phyloP scores from a whole-genome alignment of 2,113 vertebrate species.

The zebrafish (Danio rerio) region DNA sequence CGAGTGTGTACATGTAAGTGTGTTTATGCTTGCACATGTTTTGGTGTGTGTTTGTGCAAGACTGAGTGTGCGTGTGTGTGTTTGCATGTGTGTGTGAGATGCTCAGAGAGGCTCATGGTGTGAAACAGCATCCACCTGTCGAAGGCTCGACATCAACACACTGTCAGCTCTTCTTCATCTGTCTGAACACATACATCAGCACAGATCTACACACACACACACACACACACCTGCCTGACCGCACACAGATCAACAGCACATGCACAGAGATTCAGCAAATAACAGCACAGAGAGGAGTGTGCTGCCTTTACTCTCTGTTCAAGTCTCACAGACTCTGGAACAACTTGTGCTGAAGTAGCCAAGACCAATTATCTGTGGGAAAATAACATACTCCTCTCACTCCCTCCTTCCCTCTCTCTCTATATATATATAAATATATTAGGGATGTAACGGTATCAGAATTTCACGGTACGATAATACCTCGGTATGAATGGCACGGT shows the following conservation, averaged over 20 bases:
- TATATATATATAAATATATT: too few species aligned
- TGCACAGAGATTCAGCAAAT: background rate
- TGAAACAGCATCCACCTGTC: background rate
- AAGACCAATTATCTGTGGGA: background rate
- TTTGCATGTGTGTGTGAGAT: background rate
- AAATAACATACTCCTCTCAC: background rate
- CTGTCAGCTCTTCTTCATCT: slow-evolving; percentile 1
- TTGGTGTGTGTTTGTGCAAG: too few species aligned
- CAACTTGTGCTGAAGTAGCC: background rate
- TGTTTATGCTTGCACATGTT: too few species aligned
- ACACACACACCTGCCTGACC: background rate
- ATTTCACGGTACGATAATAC: too few species aligned
- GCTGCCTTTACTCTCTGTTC: too few species aligned
- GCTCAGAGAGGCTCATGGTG: background rate
- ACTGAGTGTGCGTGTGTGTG: too few species aligned
- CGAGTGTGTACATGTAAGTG: too few species aligned
- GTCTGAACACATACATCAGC: background rate
- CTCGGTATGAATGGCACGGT: too few species aligned
- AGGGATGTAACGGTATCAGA: too few species aligned
- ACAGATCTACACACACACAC: background rate
- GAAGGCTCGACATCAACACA: background rate
- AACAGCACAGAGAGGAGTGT: too few species aligned
- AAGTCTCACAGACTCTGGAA: background rate
- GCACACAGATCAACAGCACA: background rate
- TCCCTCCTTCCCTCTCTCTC: too few species aligned